Evolutionary conservation across 1,140 invertebrate species (phyloP).

Genomic region (Hesperophylax magnus): DNA sequence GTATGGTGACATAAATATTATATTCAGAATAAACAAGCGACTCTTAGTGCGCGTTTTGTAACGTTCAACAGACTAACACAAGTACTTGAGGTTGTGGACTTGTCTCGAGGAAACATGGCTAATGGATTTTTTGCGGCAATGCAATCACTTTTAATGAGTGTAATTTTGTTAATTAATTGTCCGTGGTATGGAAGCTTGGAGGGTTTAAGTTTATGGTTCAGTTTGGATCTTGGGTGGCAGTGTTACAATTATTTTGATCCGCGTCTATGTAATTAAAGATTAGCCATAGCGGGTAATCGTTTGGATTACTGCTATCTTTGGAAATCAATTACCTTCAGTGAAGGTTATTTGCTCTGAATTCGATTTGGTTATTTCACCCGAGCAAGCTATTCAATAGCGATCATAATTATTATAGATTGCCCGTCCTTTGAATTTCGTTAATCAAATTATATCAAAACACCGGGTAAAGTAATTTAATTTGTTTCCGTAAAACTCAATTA

Average conservation of each 20-base stretch:
- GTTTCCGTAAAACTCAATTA: too few species aligned
- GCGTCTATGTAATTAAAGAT: constrained; percentile 31
- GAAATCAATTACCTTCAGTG: constrained; percentile 21
- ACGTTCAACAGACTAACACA: not conserved
- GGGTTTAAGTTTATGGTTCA: constrained; percentile 13
- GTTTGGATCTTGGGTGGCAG: constrained; percentile 29
- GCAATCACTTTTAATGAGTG: constrained; percentile 37
- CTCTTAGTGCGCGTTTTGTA: constrained; percentile 19
- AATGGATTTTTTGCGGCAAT: constrained; percentile 22
- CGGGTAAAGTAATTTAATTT: too few species aligned
- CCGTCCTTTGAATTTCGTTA: too few species aligned
- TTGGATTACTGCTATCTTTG: constrained; percentile 14
- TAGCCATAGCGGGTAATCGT: not conserved
- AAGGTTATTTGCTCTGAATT: constrained; percentile 2
- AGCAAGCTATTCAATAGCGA: too few species aligned
- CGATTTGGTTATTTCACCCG: not conserved
- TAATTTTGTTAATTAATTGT: constrained; percentile 45
- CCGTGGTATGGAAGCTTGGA: not conserved
- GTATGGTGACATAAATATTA: constrained; percentile 40
- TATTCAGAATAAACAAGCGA: constrained; percentile 21
- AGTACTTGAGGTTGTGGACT: not conserved
- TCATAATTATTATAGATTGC: too few species aligned
- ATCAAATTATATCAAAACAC: too few species aligned
- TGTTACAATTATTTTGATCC: constrained; percentile 17
- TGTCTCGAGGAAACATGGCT: constrained; percentile 11